phyloP scores from a whole-genome alignment of 2,113 vertebrate species.

The Nothocercus nigrocapillus region DNA sequence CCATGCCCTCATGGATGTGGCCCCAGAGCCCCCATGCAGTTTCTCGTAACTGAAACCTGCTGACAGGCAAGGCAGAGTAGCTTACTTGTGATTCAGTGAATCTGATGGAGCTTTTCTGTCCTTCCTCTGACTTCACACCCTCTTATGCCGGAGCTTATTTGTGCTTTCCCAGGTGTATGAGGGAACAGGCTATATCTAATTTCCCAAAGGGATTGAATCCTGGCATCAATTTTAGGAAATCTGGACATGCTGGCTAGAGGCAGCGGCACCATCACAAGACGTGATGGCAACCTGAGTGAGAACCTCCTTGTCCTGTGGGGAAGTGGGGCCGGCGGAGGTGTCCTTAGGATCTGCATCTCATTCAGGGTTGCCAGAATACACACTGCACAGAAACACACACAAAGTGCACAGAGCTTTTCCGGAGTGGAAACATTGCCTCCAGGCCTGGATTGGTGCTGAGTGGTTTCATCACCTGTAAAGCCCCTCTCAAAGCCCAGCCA shows the following conservation, averaged over 20 bases:
- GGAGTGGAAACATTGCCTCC: background rate
- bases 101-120: background rate
- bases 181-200: background rate
- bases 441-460: background rate
- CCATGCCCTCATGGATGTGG: background rate
- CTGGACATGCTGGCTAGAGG: rapidly evolving
- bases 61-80: background rate
- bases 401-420: background rate
- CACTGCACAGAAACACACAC: rapidly evolving
- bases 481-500: background rate
- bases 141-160: background rate
- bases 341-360: background rate
- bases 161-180: background rate
- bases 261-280: rapidly evolving
- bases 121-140: background rate
- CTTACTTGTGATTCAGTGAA: background rate
- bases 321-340: background rate
- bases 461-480: constrained; percentile 42
- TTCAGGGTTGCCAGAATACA: background rate
- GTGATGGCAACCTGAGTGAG: background rate
- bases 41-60: background rate
- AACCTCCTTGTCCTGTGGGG: background rate
- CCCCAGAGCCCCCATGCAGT: background rate
- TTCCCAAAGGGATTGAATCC: background rate
- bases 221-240: background rate